A percentile compares a stretch with the other conserved stretches of the same genome.
phyloP scores from a whole-genome alignment of 2,888 invertebrate genomes.

The Parthenolecanium corni region DNA sequence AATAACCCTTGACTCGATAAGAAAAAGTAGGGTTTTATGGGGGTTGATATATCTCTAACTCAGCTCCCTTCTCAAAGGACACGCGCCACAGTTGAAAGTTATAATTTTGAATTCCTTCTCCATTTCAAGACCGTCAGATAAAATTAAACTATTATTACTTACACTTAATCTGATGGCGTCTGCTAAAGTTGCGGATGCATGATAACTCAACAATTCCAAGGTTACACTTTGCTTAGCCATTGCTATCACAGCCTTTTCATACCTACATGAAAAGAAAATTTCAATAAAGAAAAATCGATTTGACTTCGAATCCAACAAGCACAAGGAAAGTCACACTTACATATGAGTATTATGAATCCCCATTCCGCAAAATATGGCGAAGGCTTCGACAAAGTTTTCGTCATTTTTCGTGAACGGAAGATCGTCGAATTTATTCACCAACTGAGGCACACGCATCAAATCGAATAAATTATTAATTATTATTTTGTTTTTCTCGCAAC shows the following conservation, averaged over 20 bases:
- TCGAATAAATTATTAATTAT: not conserved
- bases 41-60: no score
- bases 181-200: conserved; percentile 80
- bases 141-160: conserved; percentile 35
- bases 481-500: not conserved
- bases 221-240: conserved; percentile 96
- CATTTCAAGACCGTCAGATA: no score
- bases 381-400: conserved; percentile 92
- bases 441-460: conserved; percentile 41
- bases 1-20: no score
- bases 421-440: conserved; percentile 86
- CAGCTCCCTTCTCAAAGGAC: no score
- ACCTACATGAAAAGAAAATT: conserved; percentile 43
- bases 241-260: conserved; percentile 86
- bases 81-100: no score
- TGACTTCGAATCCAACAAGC: not conserved
- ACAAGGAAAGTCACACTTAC: conserved; percentile 43
- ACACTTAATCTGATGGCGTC: conserved; percentile 78
- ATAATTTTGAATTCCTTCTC: no score
- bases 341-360: conserved; percentile 94
- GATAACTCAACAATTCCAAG: conserved; percentile 86
- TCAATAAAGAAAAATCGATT: not conserved
- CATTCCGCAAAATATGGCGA: conserved; percentile 95
- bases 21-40: no score
- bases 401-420: conserved; percentile 86